These are phyloP conservation scores for Helicolenus hilgendorfi DNA, from an alignment of 2,797 vertebrate genomes.

Conservation along the genomic window DNA sequence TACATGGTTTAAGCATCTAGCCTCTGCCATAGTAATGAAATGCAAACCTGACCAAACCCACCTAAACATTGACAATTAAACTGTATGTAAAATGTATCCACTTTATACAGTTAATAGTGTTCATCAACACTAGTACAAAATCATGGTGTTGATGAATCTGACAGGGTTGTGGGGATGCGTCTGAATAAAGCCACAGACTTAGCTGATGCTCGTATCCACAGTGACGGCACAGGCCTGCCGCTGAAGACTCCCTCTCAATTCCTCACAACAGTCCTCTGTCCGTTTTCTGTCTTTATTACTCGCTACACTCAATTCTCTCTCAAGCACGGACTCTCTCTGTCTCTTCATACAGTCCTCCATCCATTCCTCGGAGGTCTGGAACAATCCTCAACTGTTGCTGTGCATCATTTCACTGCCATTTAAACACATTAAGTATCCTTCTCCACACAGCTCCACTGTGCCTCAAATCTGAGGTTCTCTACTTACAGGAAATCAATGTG, in stretches of 20 bases:
- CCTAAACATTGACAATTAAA: background rate
- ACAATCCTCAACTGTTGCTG: slow-evolving; percentile 44
- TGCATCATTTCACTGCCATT: slow-evolving; percentile 11
- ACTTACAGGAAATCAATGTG: background rate
- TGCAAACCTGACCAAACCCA: background rate
- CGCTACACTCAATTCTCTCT: slow-evolving; percentile 15
- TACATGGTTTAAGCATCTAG: background rate
- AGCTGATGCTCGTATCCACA: background rate
- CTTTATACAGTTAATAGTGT: background rate
- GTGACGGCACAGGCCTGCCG: background rate
- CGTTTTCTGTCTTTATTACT: slow-evolving; percentile 25
- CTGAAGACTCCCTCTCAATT: slow-evolving; percentile 8
- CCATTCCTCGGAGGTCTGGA: background rate
- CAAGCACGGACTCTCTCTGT: slow-evolving; percentile 24
- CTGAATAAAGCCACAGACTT: background rate
- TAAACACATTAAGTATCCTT: slow-evolving; percentile 1
- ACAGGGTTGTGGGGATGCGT: background rate
- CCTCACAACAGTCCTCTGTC: slow-evolving; percentile 49
- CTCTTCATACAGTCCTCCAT: slow-evolving; percentile 26
- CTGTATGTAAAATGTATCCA: background rate
- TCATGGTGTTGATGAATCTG: background rate
- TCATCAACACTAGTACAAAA: background rate
- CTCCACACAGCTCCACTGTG: slow-evolving; percentile 31
- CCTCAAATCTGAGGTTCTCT: slow-evolving; percentile 2
- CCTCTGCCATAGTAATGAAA: background rate